Evolutionary conservation across 2,797 vertebrate species (phyloP).

Genomic region (Hippopotamyrus pictus): DNA sequence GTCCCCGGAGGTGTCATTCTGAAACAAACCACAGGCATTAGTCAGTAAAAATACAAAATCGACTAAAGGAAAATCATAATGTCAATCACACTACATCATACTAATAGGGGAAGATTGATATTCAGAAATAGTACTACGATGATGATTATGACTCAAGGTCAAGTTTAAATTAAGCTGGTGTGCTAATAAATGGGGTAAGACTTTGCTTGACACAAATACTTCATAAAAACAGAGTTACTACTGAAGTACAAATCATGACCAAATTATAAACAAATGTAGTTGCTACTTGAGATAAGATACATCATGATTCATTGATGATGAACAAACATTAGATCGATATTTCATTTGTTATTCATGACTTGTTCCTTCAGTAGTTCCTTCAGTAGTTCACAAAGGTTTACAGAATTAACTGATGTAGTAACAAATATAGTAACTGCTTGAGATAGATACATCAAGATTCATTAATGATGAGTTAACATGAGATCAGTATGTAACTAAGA

Average conservation of each 20-base stretch:
- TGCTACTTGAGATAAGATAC: background rate
- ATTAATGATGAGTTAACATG: background rate
- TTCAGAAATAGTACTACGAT: background rate
- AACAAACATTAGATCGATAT: background rate
- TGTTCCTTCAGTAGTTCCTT: background rate
- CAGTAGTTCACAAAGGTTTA: background rate
- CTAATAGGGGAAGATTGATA: background rate
- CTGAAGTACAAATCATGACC: background rate
- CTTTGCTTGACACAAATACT: background rate
- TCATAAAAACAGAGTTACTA: background rate
- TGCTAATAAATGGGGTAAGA: background rate
- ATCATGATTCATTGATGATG: background rate
- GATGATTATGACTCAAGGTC: background rate
- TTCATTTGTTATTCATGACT: background rate
- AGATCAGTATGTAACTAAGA: background rate
- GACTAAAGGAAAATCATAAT: background rate
- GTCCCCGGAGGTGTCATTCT: slow-evolving; percentile 83
- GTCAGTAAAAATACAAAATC: background rate
- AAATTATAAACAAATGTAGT: background rate
- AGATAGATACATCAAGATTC: background rate
- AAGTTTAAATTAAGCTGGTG: background rate
- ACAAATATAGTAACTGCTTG: background rate
- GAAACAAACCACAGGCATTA: slow-evolving; percentile 35
- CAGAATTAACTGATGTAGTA: background rate
- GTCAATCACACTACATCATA: background rate